Evolutionary conservation across 2,888 invertebrate genomes (phyloP).

Genomic region (Erebia epiphron): DNA sequence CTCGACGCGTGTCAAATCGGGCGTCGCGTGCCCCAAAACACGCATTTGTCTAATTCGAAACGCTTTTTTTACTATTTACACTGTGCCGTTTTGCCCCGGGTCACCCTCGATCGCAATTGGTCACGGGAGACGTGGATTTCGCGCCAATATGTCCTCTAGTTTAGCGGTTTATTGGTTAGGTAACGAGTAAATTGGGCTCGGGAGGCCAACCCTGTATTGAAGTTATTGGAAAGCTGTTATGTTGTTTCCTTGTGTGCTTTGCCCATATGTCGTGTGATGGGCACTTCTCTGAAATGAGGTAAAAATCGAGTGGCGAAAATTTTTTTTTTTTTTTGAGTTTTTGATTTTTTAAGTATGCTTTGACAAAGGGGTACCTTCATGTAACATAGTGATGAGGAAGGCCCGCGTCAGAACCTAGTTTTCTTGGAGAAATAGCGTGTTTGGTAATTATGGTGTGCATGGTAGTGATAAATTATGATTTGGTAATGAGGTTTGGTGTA

Average conservation of each 20-base stretch:
- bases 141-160: constrained; percentile 72
- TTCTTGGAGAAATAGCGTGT: no score
- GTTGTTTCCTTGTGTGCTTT: constrained; percentile 12
- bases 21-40: constrained; percentile 78
- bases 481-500: no score
- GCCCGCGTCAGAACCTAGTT: no score
- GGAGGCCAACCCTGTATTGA: constrained; percentile 43
- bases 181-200: constrained; percentile 52
- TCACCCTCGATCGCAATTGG: constrained; percentile 71
- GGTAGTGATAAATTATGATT: no score
- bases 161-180: constrained; percentile 66
- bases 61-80: constrained; percentile 76
- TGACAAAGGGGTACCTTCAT: no score
- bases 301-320: no score
- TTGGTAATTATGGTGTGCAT: no score
- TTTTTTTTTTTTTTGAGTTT: no score
- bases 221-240: constrained; percentile 23
- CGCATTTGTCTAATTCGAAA: constrained; percentile 78
- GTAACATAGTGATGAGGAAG: no score
- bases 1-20: constrained; percentile 58
- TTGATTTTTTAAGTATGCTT: no score
- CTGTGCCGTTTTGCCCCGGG: constrained; percentile 52
- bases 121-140: constrained; percentile 67
- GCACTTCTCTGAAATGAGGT: no score
- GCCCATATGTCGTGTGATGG: constrained; percentile 36